Evolutionary conservation across 2,888 invertebrate genomes (phyloP), one percentile per base, ranked within the genome.

Genomic region (Yponomeuta cagnagella): DNA sequence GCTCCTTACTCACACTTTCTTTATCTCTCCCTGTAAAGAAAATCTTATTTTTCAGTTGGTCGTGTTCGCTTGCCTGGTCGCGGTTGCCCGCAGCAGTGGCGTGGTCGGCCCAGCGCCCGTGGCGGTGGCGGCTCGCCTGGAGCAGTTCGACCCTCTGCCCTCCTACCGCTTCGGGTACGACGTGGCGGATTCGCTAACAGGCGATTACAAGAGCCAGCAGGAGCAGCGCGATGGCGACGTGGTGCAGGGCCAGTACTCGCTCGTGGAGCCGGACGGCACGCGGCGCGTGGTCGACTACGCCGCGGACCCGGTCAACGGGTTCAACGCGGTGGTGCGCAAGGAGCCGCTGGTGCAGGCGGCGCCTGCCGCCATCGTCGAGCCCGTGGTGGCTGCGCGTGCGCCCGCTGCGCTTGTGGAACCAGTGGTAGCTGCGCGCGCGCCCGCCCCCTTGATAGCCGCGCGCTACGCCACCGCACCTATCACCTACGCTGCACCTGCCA

Each of bases 221-320:
- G 94, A 94, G 76, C 88, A 92, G 72, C 87, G 93, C 73, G 87
- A 93, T 73, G 94, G 94, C 64, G 93, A 93, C 74, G 77, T 93
- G 10, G 94, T 94, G 5, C 86, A 84, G 74, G 91, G 92, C 67
- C 83, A 83, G 64, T 92, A 92, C 79, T 89, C 90, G 1, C 74
- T 92, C 15, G 85, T 90, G 2, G 90, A 92, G 0, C 76, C 92
- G 31, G 91, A 91, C 72, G 89, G 90, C 72, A 90, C 90, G 1
- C 84, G 84, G 5, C 89, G 92, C 37, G 72, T 83, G 0, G 91
- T 92, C 0, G 88, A 89, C 74, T 92, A 92, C 75, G 74, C 83
- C 48, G 90, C 91, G 2, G 91, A 91, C 72, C 75, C 90, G 15
- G 77, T 58, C 15, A 58, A 89, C 33, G 90, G 90, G 12, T 90